Conservation (phyloP, 2,113 vertebrate species). For the Abramis brama region DNA sequence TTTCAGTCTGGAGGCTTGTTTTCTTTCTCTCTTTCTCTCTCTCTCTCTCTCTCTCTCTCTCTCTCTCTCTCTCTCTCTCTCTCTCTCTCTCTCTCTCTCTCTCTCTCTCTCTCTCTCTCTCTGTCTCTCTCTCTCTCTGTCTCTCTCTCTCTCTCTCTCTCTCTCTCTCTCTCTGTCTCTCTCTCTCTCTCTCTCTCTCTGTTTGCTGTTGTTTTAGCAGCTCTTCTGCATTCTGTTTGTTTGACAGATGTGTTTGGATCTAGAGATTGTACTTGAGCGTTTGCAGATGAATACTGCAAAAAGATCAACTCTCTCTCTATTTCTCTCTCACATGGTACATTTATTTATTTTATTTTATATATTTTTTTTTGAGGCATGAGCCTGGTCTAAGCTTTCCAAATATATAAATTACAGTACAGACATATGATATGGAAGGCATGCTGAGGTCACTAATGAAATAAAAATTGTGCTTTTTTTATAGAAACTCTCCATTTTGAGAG, state of each 20-base stretch:
- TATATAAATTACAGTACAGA: slow-evolving; percentile 31
- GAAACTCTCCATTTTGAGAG: slow-evolving; percentile 22
- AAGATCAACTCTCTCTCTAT: slow-evolving; percentile 3
- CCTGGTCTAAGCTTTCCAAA: background rate
- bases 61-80: background rate
- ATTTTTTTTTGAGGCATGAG: background rate
- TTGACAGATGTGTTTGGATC: slow-evolving; percentile 15
- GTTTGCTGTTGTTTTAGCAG: background rate
- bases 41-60: too few relatives aligned
- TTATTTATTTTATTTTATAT: background rate
- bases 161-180: too few relatives aligned
- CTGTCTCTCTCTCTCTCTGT: too few relatives aligned
- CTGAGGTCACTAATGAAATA: slow-evolving; percentile 1
- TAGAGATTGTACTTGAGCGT: slow-evolving; percentile 13
- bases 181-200: background rate
- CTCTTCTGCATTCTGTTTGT: background rate
- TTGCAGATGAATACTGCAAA: slow-evolving; percentile 16
- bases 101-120: too few relatives aligned
- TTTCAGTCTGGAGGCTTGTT: background rate
- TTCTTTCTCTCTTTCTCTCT: background rate
- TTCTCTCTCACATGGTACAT: background rate
- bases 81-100: too few relatives aligned
- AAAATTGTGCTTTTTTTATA: background rate
- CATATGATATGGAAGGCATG: slow-evolving; percentile 11
- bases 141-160: too few relatives aligned